Base-by-base conservation (phyloP, 2,888 invertebrate species). In the Acholoe squamosa region DNA sequence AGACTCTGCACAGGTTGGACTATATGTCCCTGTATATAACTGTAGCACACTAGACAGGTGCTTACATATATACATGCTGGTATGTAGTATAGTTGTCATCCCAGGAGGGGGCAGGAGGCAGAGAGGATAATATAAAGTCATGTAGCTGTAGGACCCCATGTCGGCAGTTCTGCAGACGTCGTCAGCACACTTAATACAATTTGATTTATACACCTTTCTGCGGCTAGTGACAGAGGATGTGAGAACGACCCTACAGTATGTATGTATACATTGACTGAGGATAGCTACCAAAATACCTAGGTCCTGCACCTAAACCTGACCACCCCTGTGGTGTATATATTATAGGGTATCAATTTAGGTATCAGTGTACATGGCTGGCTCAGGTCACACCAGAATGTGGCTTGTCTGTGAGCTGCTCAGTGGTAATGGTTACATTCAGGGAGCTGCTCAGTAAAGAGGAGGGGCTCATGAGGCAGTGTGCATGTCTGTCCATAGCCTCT, bases 401-500 rank as follows among this genome's bases (percentile, higher is more conserved):
- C 12, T 61, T 61, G 61, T 61, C 22, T n/a, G 19, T n/a, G 61
- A 61, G 61, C 61, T 61, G 61, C 61, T 61, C 61, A 7, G n/a
- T 61, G 61, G n/a, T 61, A n/a, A n/a, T 43, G 61, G 61, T n/a
- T 61, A n/a, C 61, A 61, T 61, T 61, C n/a, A n/a, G 43, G 61
- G 61, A 71, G 71, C 28, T 14, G 71, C 71, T 28, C 71, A 34
- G 31, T 77, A 28, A 25, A 16, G 84, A 34, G 43, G 33, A 19
- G 84, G 34, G 7, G 34, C 33, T 33, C 7, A 25, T 84, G 84
- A 22, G 34, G 14, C 84, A 3, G 84, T 84, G 19, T 84, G 84
- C 33, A 25, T 84, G 34, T 71, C 71, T 71, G 71, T 71, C 71
- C 31, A 14, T 25, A 28, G 28, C 1, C 71, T 71, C 71, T n/a